Percentiles rank a stretch among this genome's conserved stretches.
phyloP scores from a whole-genome alignment of 2,888 invertebrate genomes.

The Herminia tarsipennalis region DNA sequence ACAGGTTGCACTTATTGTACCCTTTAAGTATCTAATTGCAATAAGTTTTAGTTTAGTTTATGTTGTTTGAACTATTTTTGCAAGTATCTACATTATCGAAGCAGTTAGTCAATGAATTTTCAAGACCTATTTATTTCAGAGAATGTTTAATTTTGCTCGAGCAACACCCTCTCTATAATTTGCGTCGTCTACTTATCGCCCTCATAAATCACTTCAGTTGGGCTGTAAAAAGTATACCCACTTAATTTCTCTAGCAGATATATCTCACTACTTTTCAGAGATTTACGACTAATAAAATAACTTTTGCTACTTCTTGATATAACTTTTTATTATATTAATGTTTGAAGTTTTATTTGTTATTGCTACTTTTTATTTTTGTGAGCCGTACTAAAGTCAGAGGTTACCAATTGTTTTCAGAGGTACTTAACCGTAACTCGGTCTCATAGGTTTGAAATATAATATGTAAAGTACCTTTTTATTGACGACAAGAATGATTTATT shows the following conservation, averaged over 20 bases:
- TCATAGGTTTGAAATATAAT: too few relatives aligned
- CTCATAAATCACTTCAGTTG: slow-evolving; percentile 40
- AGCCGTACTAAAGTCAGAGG: neutral
- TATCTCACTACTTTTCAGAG: slow-evolving; percentile 35
- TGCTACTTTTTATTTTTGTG: neutral
- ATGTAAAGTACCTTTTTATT: too few relatives aligned
- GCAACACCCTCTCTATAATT: slow-evolving; percentile 26
- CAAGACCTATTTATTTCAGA: too few relatives aligned
- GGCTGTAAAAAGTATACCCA: slow-evolving; percentile 37
- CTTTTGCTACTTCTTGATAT: slow-evolving; percentile 23
- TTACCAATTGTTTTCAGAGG: neutral
- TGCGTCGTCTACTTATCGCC: slow-evolving; percentile 34
- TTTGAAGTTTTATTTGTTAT: slow-evolving; percentile 29
- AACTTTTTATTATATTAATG: slow-evolving; percentile 34
- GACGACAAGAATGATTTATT: too few relatives aligned
- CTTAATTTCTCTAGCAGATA: slow-evolving; percentile 35
- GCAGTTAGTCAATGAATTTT: too few relatives aligned
- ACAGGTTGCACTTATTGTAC: too few relatives aligned
- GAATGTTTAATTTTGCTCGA: slow-evolving; percentile 11
- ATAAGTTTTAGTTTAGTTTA: too few relatives aligned
- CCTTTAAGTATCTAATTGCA: too few relatives aligned
- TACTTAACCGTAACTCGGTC: too few relatives aligned
- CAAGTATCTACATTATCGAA: too few relatives aligned
- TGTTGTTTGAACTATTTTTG: too few relatives aligned
- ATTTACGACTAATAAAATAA: slow-evolving; percentile 45